These are phyloP conservation scores for Oscheius onirici DNA, from an alignment of 2,888 invertebrate species.

Conservation along the genomic window DNA sequence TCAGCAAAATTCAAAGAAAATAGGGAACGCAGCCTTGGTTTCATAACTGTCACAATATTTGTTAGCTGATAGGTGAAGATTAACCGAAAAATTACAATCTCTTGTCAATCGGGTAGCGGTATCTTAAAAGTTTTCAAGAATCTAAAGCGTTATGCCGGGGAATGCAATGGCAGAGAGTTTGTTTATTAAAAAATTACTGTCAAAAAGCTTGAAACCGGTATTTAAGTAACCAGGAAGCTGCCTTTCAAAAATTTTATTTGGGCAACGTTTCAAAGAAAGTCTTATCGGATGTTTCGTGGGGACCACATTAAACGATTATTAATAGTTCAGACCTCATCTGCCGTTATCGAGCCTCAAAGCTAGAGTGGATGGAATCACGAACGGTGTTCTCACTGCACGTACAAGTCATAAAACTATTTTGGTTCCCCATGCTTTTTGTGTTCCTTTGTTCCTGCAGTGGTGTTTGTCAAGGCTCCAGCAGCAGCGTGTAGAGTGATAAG, in stretches of 20 bases:
- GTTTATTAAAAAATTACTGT: too few species aligned
- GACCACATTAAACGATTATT: constrained; percentile 19
- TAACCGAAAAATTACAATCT: too few species aligned
- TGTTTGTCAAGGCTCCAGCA: constrained; percentile 1
- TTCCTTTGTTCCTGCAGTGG: constrained; percentile 10
- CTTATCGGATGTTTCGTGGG: constrained; percentile 1
- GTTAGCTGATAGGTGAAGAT: too few species aligned
- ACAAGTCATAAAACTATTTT: constrained; percentile 3
- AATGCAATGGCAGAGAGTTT: too few species aligned
- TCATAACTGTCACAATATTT: too few species aligned
- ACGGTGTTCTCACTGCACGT: neutral
- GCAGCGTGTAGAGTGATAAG: constrained; percentile 13
- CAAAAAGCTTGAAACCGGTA: too few species aligned
- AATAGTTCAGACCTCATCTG: neutral
- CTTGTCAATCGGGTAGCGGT: too few species aligned
- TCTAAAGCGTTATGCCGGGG: too few species aligned
- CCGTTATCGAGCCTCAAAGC: neutral
- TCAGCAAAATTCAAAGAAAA: too few species aligned
- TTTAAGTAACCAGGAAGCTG: neutral
- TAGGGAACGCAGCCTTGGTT: too few species aligned
- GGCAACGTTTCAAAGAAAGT: constrained; percentile 15
- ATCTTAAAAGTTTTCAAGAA: too few species aligned
- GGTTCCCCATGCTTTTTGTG: neutral
- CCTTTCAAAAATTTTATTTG: neutral
- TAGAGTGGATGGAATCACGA: neutral